Percentiles rank a stretch among this genome's conserved stretches.
Evolutionary conservation across 2,888 invertebrate genomes (phyloP).

Genomic region (Gastrophysa polygoni): DNA sequence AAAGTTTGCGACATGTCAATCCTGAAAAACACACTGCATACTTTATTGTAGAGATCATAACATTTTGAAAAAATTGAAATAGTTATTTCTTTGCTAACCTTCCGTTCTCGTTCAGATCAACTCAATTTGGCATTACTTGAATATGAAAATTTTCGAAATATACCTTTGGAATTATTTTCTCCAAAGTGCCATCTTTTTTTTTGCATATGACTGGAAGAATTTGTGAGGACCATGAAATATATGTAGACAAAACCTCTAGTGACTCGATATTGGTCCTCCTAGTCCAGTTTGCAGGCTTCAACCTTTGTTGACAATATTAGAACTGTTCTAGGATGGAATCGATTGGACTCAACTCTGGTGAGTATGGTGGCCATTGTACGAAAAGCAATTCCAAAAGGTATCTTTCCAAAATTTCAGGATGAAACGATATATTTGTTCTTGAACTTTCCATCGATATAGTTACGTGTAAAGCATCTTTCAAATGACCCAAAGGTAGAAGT

Average conservation of each 20-base stretch:
- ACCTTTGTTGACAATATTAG: not conserved
- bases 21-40: no score
- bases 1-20: no score
- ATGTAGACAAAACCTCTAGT: not conserved
- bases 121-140: not conserved
- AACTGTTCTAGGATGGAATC: not conserved
- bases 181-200: not conserved
- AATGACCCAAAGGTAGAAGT: not conserved
- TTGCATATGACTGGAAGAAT: not conserved
- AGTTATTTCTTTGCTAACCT: no score
- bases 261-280: not conserved
- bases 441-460: not conserved
- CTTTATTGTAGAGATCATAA: no score
- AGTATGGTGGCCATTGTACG: constrained; percentile 1
- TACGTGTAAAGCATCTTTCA: not conserved
- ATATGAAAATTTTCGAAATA: not conserved
- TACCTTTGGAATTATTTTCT: constrained; percentile 5
- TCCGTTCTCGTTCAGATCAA: no score
- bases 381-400: not conserved
- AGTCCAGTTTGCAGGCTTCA: not conserved
- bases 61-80: no score
- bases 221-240: not conserved
- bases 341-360: constrained; percentile 12
- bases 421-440: not conserved
- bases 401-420: not conserved